Conservation (phyloP, 2,113 vertebrate species). For the Pungitius pungitius region DNA sequence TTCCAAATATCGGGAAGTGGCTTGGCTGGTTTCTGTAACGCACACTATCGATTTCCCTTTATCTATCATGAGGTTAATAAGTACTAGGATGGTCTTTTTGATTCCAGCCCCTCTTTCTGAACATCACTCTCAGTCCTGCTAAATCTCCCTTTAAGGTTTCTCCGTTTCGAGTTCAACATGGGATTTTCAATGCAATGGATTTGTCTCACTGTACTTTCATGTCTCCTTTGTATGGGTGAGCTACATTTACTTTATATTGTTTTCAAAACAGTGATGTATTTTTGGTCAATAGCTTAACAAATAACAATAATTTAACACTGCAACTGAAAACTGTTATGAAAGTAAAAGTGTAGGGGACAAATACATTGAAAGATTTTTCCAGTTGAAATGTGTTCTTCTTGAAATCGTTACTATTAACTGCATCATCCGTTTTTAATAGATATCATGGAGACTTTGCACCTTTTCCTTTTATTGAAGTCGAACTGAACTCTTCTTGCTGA, state of each 20-base stretch:
- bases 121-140: background rate
- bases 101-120: slow-evolving; percentile 2
- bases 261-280: background rate
- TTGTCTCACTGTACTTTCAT: slow-evolving; percentile 36
- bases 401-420: background rate
- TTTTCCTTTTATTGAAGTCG: slow-evolving; percentile 9
- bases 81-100: slow-evolving; percentile 44
- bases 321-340: background rate
- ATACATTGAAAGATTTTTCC: background rate
- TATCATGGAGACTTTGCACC: background rate
- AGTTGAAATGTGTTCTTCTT: background rate
- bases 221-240: slow-evolving; percentile 61
- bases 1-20: background rate
- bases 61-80: slow-evolving; percentile 75
- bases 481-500: background rate
- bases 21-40: background rate
- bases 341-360: background rate
- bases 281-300: background rate
- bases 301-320: background rate
- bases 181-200: slow-evolving; percentile 32
- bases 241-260: background rate
- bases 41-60: slow-evolving; percentile 60
- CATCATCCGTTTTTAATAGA: background rate
- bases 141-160: slow-evolving; percentile 18
- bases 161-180: slow-evolving; percentile 53